These are phyloP conservation scores for Diorhabda carinulata DNA, from an alignment of 1,140 invertebrate species.

Conservation along the genomic window DNA sequence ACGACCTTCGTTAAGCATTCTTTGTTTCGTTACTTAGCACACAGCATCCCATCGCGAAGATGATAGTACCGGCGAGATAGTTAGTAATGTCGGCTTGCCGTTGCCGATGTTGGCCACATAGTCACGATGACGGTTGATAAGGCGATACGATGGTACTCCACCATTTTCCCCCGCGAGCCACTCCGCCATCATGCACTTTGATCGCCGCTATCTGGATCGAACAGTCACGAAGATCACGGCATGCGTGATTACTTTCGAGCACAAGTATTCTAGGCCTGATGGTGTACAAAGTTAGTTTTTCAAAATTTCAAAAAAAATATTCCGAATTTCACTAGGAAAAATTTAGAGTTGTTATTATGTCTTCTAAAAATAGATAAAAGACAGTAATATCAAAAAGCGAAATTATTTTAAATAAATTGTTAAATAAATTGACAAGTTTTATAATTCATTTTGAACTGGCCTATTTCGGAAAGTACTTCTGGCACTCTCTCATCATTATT, in stretches of 20 bases:
- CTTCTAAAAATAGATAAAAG: no score
- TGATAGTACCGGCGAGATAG: conserved; percentile 1
- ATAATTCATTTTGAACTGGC: background rate
- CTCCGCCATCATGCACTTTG: background rate
- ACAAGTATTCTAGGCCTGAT: background rate
- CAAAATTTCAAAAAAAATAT: no score
- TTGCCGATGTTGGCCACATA: background rate
- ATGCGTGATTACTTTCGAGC: conserved; percentile 10
- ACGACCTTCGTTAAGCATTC: conserved; percentile 4
- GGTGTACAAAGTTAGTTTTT: no score
- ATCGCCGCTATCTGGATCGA: conserved; percentile 15
- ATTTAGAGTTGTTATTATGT: no score
- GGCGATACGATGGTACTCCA: conserved; percentile 1
- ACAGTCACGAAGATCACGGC: conserved; percentile 12
- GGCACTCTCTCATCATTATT: background rate
- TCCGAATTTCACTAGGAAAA: no score
- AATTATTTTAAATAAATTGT: no score
- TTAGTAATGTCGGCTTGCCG: background rate
- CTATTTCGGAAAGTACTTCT: background rate
- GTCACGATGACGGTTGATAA: conserved; percentile 12
- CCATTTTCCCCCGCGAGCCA: conserved; percentile 6
- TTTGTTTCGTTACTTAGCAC: conserved; percentile 1
- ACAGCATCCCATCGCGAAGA: background rate
- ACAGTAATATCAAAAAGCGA: no score
- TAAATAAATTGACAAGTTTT: no score